Evolutionary conservation across 35 echinoderm and acorn worm genomes (phyloP), one percentile per base, ranked within the genome.

Genomic region (Holothuria glaberrima): DNA sequence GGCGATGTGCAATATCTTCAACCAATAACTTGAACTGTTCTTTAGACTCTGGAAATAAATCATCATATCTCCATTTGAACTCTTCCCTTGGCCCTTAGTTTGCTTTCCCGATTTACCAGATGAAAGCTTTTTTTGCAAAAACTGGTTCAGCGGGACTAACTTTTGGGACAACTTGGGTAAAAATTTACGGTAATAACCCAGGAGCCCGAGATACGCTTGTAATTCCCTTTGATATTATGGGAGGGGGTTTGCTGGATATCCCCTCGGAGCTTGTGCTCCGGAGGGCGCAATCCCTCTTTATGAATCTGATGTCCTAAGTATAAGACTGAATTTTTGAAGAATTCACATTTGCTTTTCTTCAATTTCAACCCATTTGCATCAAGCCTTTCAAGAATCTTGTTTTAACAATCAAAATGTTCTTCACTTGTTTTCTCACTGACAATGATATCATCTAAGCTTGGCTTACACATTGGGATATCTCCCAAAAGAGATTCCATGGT

Each of bases 131-230:
- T 86, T 89, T 32, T 86, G 76, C n/a, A n/a, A n/a, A n/a, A n/a
- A n/a, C n/a, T n/a, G n/a, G n/a, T n/a, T n/a, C 50, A 93, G 36
- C 28, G 68, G 60, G 35, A 83, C 6, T 18, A 22, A 68, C 19
- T 89, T 32, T 17, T 52, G 29, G 22, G 90, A 82, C 28, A 95
- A 45, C 73, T 83, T 92, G 22, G 82, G 93, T 27, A 94, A 91
- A 48, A 94, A 91, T 58, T 89, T 90, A 4, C 92, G 58, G 54
- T 91, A n/a, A n/a, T n/a, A 94, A 13, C 89, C 82, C 13, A 94
- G 54, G 0, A 67, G 68, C 46, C 90, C 94, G 13, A 95, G 45
- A 24, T 83, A 90, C 5, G 91, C 80, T 50, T 80, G 65, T 66
- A 91, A 30, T 74, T 97, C 61, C 7, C 20, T 80, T 74, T 90